phyloP scores from a whole-genome alignment of 2,888 invertebrate genomes.

The Drosophila ustulata region DNA sequence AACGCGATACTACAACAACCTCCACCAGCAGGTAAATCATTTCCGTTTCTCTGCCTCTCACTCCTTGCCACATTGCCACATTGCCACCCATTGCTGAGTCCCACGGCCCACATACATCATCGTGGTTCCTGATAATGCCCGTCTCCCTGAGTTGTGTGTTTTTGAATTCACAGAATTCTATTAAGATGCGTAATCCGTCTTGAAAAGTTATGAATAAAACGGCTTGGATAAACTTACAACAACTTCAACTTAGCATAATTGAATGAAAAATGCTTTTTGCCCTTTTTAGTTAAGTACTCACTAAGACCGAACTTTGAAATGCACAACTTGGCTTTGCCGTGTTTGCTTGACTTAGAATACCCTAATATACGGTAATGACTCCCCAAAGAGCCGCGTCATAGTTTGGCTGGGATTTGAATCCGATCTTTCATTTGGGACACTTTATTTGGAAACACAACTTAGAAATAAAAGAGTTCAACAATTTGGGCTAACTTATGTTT shows the following conservation, averaged over 20 bases:
- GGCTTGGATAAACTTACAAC: constrained; percentile 6
- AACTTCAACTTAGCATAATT: constrained; percentile 19
- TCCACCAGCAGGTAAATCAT: constrained; percentile 83
- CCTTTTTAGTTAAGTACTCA: constrained; percentile 8
- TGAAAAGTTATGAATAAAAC: constrained; percentile 14
- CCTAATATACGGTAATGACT: background rate
- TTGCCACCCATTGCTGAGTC: background rate
- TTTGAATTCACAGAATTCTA: constrained; percentile 11
- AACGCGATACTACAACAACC: constrained; percentile 88
- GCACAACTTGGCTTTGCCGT: background rate
- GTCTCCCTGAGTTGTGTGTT: constrained; percentile 5
- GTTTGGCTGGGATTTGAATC: background rate
- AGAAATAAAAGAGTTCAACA: background rate
- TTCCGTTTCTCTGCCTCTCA: background rate
- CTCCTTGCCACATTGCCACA: background rate
- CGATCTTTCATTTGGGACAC: background rate
- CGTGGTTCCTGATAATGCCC: constrained; percentile 1
- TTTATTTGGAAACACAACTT: background rate
- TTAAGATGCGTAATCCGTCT: constrained; percentile 19
- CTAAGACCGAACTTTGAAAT: constrained; percentile 10
- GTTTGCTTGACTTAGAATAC: background rate
- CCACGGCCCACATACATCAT: constrained; percentile 6
- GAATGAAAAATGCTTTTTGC: constrained; percentile 18
- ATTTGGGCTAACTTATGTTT: background rate
- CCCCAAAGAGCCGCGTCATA: background rate